Evolutionary conservation across 35 echinoderm and acorn worm genomes (phyloP).

Genomic region (Lytechinus variegatus): DNA sequence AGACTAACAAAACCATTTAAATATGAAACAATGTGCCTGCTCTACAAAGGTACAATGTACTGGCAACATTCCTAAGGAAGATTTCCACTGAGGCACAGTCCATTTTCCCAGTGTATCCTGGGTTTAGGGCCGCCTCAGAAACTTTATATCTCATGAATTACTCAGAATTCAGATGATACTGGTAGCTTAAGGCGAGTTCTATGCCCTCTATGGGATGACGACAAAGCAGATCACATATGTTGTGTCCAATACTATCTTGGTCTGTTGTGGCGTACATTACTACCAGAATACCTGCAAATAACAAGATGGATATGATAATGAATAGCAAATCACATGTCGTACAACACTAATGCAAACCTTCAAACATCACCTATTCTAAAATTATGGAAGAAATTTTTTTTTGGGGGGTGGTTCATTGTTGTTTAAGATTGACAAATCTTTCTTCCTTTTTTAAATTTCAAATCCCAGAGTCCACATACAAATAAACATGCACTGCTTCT

Average conservation of each 20-base stretch:
- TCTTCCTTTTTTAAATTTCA: no score
- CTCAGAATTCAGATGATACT: neutral
- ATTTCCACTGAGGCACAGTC: neutral
- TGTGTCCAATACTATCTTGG: slow-evolving; percentile 21
- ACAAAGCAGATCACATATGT: neutral
- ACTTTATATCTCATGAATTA: neutral
- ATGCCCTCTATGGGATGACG: neutral
- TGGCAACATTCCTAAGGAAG: no score
- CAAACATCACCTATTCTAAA: no score
- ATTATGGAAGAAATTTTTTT: no score
- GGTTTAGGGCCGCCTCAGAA: neutral
- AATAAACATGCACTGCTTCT: no score
- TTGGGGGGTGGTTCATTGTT: no score
- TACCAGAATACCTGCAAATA: slow-evolving; percentile 6
- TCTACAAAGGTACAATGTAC: no score
- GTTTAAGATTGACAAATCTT: no score
- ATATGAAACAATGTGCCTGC: no score
- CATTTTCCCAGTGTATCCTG: neutral
- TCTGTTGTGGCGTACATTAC: slow-evolving; percentile 35
- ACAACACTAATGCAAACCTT: neutral
- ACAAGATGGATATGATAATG: neutral
- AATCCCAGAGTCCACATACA: no score
- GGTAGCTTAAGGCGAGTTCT: neutral
- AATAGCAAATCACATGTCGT: neutral
- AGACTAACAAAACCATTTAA: no score